Evolutionary conservation across 2,888 invertebrate species (phyloP), one percentile per base, ranked within the genome.

Genomic region (Drosophila flavopinicola): DNA sequence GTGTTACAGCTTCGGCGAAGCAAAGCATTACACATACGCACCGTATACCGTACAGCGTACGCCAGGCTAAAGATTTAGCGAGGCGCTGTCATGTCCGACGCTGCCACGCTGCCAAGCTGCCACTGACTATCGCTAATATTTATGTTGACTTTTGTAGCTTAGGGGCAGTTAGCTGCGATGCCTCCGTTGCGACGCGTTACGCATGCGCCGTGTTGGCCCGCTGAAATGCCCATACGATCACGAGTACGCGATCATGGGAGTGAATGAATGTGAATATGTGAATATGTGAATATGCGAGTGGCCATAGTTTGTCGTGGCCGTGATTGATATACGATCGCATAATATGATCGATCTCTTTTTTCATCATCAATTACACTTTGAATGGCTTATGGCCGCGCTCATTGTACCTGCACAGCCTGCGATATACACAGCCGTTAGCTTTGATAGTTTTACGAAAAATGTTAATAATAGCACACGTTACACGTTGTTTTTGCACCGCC

Each of bases 301-400:
- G 56, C 71, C 71, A 66, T 63, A 85, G 76, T 85, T 86, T 82
- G 87, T 86, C 87, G 78, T 79, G 75, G 65, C 70, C 78, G 66
- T 84, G 87, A 84, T 84, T 84, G 87, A 84, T 84, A 84, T 86
- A 82, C 76, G 83, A 68, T 87, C 85, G 85, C 69, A 72, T 78
- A 82, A 82, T 82, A 77, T 84, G 83, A 84, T 84, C 83, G 87
- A 84, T 84, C 83, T 83, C 87, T 83, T 84, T 84, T 75, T 82
- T 75, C 83, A 85, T 86, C 83, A 84, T 84, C 83, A 84, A 84
- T 84, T 86, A 84, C 78, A 75, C 78, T 75, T 76, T 82, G 85
- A 77, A 66, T 73, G 61, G 80, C 78, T 84, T 69, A 65, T 80
- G 78, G 75, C 68, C 76, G 56, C 57, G 29, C 72, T 58, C 61